phyloP scores from a whole-genome alignment of 2,888 invertebrate genomes.

The Lochmaea crataegi region DNA sequence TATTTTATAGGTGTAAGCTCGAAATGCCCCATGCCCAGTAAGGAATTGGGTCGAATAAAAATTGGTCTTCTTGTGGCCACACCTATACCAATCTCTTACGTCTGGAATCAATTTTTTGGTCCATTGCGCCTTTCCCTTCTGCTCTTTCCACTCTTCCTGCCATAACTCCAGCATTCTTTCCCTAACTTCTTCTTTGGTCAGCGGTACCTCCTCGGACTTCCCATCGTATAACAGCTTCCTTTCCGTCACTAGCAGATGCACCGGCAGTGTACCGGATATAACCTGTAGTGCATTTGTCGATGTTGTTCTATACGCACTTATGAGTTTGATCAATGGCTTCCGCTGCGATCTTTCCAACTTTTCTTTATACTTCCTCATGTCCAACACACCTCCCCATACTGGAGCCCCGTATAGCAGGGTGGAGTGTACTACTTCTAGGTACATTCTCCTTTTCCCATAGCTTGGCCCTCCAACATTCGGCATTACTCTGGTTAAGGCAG shows the following conservation, averaged over 20 bases:
- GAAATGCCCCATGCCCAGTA: neutral
- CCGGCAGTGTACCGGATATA: neutral
- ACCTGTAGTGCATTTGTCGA: conserved; percentile 9
- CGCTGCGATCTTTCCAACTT: conserved; percentile 3
- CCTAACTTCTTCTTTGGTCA: conserved; percentile 3
- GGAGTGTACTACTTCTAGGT: conserved; percentile 30
- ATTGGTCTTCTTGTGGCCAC: neutral
- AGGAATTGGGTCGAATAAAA: neutral
- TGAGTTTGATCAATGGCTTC: neutral
- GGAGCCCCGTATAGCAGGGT: conserved; percentile 40
- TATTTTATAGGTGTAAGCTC: neutral
- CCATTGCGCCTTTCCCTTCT: neutral
- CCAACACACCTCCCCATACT: conserved; percentile 25
- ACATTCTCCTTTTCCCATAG: conserved; percentile 29
- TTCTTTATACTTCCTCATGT: conserved; percentile 1
- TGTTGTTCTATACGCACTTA: neutral
- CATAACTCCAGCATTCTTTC: neutral
- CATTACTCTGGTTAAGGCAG: conserved; percentile 26
- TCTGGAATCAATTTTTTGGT: neutral
- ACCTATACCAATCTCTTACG: neutral
- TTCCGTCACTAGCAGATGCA: neutral
- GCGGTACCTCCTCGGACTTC: neutral
- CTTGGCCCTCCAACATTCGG: conserved; percentile 40
- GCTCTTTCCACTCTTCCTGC: conserved; percentile 15
- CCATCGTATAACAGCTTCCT: neutral